Conservation (phyloP, 1,140 invertebrate genomes). For the Aphelenchoides fujianensis region DNA sequence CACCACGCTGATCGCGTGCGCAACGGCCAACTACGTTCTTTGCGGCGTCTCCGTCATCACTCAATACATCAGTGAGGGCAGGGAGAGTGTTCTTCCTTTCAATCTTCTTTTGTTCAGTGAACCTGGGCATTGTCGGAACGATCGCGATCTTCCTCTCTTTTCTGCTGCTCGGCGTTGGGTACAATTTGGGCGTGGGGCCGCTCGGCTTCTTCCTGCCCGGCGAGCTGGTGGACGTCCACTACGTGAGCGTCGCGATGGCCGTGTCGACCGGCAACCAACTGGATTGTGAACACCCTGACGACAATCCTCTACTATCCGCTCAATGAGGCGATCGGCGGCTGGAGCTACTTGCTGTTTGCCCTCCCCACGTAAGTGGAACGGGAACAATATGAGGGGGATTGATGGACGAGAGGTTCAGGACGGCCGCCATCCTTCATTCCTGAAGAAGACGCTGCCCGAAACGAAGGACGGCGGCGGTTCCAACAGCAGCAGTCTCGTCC, state of each 20-base stretch:
- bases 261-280: constrained; percentile 50
- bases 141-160: constrained; percentile 42
- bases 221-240: constrained; percentile 43
- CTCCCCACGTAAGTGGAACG: constrained; percentile 47
- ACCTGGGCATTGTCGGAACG: constrained; percentile 31
- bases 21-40: constrained; percentile 38
- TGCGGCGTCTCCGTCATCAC: constrained; percentile 39
- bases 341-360: constrained; percentile 49
- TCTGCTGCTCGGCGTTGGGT: constrained; percentile 46
- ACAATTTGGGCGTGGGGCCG: constrained; percentile 51
- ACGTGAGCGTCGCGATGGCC: constrained; percentile 35
- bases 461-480: constrained; percentile 8
- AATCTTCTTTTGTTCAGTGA: constrained; percentile 10
- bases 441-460: constrained; percentile 28
- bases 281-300: constrained; percentile 46
- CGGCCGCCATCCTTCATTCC: constrained; percentile 11
- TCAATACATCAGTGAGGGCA: constrained; percentile 6
- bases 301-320: constrained; percentile 51
- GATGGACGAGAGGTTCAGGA: constrained; percentile 15
- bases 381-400: not conserved
- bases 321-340: constrained; percentile 42
- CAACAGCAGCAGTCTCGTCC: not conserved
- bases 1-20: constrained; percentile 45
- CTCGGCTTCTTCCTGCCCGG: constrained; percentile 49
- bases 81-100: constrained; percentile 1